Percentiles rank a stretch among this genome's conserved stretches.
Evolutionary conservation across 2,888 invertebrate species (phyloP).

Genomic region (Theodoxus fluviatilis): DNA sequence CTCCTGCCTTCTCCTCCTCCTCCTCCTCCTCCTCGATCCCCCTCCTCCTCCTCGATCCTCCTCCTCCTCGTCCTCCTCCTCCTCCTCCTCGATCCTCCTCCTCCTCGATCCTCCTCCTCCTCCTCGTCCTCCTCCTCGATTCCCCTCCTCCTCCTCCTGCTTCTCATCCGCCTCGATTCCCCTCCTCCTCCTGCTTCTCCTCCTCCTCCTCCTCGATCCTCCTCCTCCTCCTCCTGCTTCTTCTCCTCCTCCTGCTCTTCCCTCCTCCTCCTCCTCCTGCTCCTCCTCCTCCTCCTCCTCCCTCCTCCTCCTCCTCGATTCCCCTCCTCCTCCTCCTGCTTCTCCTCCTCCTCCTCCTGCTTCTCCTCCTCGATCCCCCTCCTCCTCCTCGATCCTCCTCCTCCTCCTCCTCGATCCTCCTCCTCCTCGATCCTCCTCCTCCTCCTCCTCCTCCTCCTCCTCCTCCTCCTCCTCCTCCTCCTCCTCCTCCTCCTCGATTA

Average conservation of each 20-base stretch:
- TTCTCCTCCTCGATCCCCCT: not conserved
- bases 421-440: not conserved
- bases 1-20: no score
- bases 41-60: no score
- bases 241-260: not conserved
- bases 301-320: not conserved
- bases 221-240: not conserved
- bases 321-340: not conserved
- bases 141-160: not conserved
- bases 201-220: no score
- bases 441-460: not conserved
- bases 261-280: not conserved
- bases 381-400: not conserved
- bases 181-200: constrained; percentile 2
- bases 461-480: no score
- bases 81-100: no score
- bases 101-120: no score
- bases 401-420: not conserved
- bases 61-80: no score
- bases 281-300: not conserved
- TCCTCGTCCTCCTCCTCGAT: no score
- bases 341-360: not conserved
- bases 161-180: not conserved
- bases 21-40: no score
- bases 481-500: no score